Conservation (phyloP, 2,113 vertebrate species). For the Nettapus auritus region DNA sequence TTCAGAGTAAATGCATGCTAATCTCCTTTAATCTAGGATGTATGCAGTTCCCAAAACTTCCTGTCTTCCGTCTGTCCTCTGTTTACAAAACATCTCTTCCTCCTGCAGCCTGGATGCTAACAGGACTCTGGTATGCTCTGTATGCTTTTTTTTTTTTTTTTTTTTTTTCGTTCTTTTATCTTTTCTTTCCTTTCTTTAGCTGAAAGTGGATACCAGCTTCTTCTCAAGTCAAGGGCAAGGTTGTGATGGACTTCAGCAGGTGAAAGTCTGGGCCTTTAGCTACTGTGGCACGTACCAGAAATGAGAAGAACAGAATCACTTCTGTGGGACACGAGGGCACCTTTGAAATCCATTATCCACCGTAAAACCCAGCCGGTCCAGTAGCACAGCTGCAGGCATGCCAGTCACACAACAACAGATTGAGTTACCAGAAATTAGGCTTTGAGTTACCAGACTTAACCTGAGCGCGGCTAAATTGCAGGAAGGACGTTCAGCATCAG, state of each 20-base stretch:
- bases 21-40: constrained; percentile 18
- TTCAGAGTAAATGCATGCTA: background rate
- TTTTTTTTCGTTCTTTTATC: background rate
- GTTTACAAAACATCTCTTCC: background rate
- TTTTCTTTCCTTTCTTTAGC: background rate
- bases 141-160: background rate
- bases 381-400: constrained; percentile 18
- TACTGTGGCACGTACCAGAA: background rate
- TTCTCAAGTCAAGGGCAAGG: background rate
- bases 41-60: background rate
- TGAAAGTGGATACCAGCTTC: background rate
- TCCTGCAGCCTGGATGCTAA: background rate
- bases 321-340: background rate
- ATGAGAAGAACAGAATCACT: background rate
- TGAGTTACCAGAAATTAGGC: background rate
- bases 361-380: background rate
- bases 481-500: background rate
- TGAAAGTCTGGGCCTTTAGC: background rate
- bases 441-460: background rate
- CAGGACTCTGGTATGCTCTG: background rate
- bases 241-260: constrained; percentile 24
- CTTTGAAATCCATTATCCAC: constrained; percentile 38
- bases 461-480: background rate
- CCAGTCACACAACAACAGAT: background rate
- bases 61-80: background rate